Evolutionary conservation across 2,113 vertebrate genomes (phyloP).

Genomic region (Zapornia atra): DNA sequence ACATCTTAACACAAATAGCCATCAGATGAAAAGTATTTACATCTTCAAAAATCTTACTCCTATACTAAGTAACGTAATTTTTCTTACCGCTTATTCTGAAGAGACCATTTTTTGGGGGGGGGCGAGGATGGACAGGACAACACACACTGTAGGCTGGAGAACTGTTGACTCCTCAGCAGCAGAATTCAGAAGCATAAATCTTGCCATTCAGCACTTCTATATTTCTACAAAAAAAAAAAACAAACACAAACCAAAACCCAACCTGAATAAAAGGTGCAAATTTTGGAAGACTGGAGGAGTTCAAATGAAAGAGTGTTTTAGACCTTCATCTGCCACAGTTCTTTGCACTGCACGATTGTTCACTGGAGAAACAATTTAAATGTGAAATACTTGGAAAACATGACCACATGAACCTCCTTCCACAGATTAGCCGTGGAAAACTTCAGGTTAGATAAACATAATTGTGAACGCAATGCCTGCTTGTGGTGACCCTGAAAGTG

Average conservation of each 20-base stretch:
- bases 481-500: not conserved
- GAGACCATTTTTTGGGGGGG: rapidly evolving
- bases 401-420: not conserved
- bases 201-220: not conserved
- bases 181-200: not conserved
- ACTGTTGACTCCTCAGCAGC: not conserved
- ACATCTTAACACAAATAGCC: not conserved
- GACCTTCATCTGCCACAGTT: not conserved
- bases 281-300: not conserved
- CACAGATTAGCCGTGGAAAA: not conserved
- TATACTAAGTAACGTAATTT: not conserved
- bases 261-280: not conserved
- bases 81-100: not conserved
- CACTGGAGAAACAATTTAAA: not conserved
- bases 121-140: too few relatives aligned
- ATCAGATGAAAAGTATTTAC: not conserved
- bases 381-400: not conserved
- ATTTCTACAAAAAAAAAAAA: not conserved
- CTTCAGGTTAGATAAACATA: not conserved
- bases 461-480: not conserved
- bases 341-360: not conserved
- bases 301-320: not conserved
- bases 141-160: not conserved
- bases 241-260: too few relatives aligned
- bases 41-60: not conserved